These are phyloP conservation scores for Agonopterix alstromeriana DNA, from an alignment of 2,888 invertebrate genomes.

Conservation along the genomic window DNA sequence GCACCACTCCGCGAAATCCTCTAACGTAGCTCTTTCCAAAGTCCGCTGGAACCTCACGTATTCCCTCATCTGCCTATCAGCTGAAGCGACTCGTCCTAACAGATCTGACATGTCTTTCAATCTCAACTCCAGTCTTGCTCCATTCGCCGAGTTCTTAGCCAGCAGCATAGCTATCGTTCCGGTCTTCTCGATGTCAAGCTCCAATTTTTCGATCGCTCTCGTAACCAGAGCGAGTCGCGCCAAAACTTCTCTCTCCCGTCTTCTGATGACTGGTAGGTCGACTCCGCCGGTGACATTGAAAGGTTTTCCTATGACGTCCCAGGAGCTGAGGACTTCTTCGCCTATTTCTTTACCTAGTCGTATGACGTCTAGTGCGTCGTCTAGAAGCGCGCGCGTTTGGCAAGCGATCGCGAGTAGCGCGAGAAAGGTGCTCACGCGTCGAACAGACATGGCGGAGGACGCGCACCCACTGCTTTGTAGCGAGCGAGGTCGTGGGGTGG, in stretches of 20 bases:
- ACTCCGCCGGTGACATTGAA: slow-evolving; percentile 71
- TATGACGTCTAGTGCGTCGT: slow-evolving; percentile 78
- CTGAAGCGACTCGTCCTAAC: slow-evolving; percentile 75
- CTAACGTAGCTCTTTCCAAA: slow-evolving; percentile 80
- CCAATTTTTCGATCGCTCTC: slow-evolving; percentile 45
- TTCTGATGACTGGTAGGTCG: slow-evolving; percentile 77
- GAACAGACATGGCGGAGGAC: slow-evolving; percentile 54
- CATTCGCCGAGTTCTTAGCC: slow-evolving; percentile 50
- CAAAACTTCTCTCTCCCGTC: slow-evolving; percentile 79
- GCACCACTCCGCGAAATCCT: slow-evolving; percentile 82
- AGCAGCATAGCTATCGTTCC: slow-evolving; percentile 42
- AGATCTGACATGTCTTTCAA: slow-evolving; percentile 79
- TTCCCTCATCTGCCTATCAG: slow-evolving; percentile 77
- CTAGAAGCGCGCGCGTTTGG: slow-evolving; percentile 60
- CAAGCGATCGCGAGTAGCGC: slow-evolving; percentile 37
- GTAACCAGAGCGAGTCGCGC: slow-evolving; percentile 51
- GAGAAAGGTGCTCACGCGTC: slow-evolving; percentile 41
- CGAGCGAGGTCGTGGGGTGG: slow-evolving; percentile 45
- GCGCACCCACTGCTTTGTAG: slow-evolving; percentile 45
- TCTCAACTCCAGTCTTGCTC: slow-evolving; percentile 73
- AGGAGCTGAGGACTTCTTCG: slow-evolving; percentile 76
- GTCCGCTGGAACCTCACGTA: slow-evolving; percentile 71
- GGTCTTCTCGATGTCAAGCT: slow-evolving; percentile 42
- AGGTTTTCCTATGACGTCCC: slow-evolving; percentile 79
- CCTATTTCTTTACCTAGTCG: slow-evolving; percentile 78